These are phyloP conservation scores for Abrostola triplasia DNA, from an alignment of 2,888 invertebrate genomes.

Conservation along the genomic window DNA sequence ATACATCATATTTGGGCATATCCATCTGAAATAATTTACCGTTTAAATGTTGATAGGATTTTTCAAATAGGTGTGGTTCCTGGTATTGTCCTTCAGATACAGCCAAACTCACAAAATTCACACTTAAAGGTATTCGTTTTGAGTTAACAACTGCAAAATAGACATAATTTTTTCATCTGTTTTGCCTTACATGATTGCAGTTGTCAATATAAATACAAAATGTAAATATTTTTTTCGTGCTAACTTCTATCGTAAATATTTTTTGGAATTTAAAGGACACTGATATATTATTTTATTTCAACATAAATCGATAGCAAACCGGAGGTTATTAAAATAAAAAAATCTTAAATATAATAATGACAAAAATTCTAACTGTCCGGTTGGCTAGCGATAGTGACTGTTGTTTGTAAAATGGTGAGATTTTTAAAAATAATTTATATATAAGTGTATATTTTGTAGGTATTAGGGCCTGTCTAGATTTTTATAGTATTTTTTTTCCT, in stretches of 20 bases:
- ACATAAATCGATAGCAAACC: conserved; percentile 40
- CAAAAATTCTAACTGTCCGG: conserved; percentile 51
- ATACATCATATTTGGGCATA: too few relatives aligned
- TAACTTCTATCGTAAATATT: not conserved
- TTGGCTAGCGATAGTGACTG: conserved; percentile 51
- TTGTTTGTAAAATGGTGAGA: conserved; percentile 63
- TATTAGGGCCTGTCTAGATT: conserved; percentile 63
- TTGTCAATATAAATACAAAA: too few relatives aligned
- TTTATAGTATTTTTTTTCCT: conserved; percentile 64
- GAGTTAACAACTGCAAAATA: too few relatives aligned
- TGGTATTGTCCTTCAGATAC: too few relatives aligned
- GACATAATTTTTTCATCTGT: too few relatives aligned
- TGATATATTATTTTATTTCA: conserved; percentile 27
- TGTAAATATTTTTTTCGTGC: too few relatives aligned
- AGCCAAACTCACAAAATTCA: too few relatives aligned
- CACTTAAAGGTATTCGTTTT: too few relatives aligned
- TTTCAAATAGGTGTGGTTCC: too few relatives aligned
- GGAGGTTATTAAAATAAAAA: conserved; percentile 45
- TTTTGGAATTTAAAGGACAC: conserved; percentile 22
- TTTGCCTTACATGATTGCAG: too few relatives aligned
- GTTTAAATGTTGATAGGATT: too few relatives aligned
- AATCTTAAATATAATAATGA: conserved; percentile 45
- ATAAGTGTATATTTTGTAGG: conserved; percentile 59
- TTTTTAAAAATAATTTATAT: conserved; percentile 56
- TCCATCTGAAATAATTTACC: too few relatives aligned